Base-by-base conservation (phyloP, 2,888 invertebrate genomes). In the Anthoptus insignis region DNA sequence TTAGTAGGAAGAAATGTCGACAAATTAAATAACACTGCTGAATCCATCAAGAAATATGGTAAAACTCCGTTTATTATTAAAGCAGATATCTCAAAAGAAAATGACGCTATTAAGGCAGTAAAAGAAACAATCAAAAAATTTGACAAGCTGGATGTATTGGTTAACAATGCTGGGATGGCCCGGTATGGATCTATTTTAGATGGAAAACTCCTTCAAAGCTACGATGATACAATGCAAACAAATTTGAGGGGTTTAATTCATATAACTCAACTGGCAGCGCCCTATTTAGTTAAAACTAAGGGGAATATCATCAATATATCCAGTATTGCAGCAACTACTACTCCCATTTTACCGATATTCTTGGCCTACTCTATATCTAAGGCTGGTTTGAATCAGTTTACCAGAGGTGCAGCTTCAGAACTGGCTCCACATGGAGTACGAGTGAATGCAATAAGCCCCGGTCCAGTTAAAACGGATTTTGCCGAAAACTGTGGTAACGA, bases 281-380 rank as follows among this genome's bases (percentile, higher is more conserved):
- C 81, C 1, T 66, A 77, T 56, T 65, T 83, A 0, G 67, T 67
- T 4, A 60, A 75, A 59, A 73, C 76, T 4, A 75, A 75, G 60
- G 81, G 97, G 13, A 96, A 95, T 68, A 96, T 98, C 72, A 97
- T 99, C 0, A 98, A 98, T 83, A 96, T 98, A 0, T 98, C 98
- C 1, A 97, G 97, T 80, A 96, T 97, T 0, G 52, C 50, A 34
- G 50, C 50, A 0, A 50, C 64, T 2, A 53, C 16, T 9, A 49
- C 59, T 0, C 50, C 63, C 4, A 22, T 21, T 0, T 11, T 34
- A n/a, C 97, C 83, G 89, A 95, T 32, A 97, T 97, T 16, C 3
- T 29, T 64, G 24, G 21, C 74, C 0, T 81, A 79, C 9, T 56
- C 63, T 8, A 57, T 72, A 7, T 77, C 81, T 0, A 84, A 84